Percentiles rank a stretch among this genome's conserved stretches.
phyloP scores from a whole-genome alignment of 2,888 invertebrate species.

The Dicroscelio sp. region DNA sequence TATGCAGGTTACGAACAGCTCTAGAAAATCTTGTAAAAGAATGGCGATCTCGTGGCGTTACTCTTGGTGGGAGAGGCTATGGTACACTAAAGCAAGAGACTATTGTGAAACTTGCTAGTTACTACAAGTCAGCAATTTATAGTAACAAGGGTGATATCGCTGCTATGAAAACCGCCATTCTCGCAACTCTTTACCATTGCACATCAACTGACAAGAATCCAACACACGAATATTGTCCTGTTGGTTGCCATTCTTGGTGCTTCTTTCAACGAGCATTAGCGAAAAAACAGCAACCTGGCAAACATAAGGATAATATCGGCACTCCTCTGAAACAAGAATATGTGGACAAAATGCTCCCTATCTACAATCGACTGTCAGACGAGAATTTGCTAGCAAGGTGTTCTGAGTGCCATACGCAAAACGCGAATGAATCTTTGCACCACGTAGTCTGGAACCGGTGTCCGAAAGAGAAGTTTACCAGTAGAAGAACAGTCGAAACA shows the following conservation, averaged over 20 bases:
- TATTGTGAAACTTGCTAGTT: slow-evolving; percentile 54
- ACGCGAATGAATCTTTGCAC: slow-evolving; percentile 19
- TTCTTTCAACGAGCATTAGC: slow-evolving; percentile 8
- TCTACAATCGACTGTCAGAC: slow-evolving; percentile 25
- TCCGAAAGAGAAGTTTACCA: slow-evolving; percentile 4
- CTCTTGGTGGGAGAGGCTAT: slow-evolving; percentile 46
- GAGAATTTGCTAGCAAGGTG: slow-evolving; percentile 11
- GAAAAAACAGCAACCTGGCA: neutral
- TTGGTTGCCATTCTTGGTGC: slow-evolving; percentile 23
- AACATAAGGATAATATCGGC: slow-evolving; percentile 3
- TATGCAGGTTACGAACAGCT: slow-evolving; percentile 16
- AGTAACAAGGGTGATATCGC: slow-evolving; percentile 37
- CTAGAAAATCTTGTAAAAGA: slow-evolving; percentile 35
- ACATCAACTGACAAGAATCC: slow-evolving; percentile 26
- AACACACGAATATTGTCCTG: slow-evolving; percentile 19
- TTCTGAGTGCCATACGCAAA: slow-evolving; percentile 5
- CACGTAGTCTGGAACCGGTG: slow-evolving; percentile 1
- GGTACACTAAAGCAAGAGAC: slow-evolving; percentile 48
- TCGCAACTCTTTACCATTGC: slow-evolving; percentile 44
- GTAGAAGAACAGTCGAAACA: neutral
- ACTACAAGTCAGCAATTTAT: slow-evolving; percentile 60
- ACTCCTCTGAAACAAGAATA: slow-evolving; percentile 10
- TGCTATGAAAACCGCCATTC: slow-evolving; percentile 47
- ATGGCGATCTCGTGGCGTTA: slow-evolving; percentile 23
- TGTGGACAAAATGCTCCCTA: neutral